Base-by-base conservation (phyloP, 2,888 invertebrate genomes). In the Sphaerophoria taeniata region DNA sequence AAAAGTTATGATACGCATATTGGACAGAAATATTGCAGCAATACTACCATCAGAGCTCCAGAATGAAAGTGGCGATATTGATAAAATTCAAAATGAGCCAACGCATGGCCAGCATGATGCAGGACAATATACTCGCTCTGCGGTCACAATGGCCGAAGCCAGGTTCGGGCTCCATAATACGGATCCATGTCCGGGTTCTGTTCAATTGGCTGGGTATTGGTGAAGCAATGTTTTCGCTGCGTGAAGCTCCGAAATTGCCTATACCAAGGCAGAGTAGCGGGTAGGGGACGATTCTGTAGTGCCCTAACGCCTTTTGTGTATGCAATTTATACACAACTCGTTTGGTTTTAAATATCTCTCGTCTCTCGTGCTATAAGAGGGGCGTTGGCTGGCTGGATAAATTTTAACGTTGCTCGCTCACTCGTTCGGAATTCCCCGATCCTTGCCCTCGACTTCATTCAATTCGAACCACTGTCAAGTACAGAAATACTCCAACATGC, bases 301-400 rank as follows among this genome's bases (percentile, higher is more conserved):
- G 16, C 39, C 45, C 11, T 16, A 55, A 14, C 31, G 56, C 60
- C 61, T 31, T 43, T 61, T 58, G 67, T 76, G 49, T 73, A 63
- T 81, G 85, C 80, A 81, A 76, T 81, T 85, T 73, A 77, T 85
- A 81, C 81, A 85, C 81, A 81, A 81, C 81, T 85, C 81, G 85
- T 77, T 77, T 77, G 85, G 69, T 77, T 81, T 85, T 85, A 81
- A 85, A 85, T 81, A 85, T 73, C 72, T 81, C 43, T 43, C 77
- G 81, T 81, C 72, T 81, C 43, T 43, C 77, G 81, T 81, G 73
- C 70, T 85, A 60, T 60, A 81, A 81, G 85, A 81, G 81, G 85
- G 85, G 85, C 85, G 85, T 85, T 85, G 85, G 85, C 85, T 85
- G 85, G 85, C 85, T 85, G 77, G 70, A 81, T 81, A 81, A 69